phyloP scores from a whole-genome alignment of 2,888 invertebrate species.

The Tanypteryx hageni region DNA sequence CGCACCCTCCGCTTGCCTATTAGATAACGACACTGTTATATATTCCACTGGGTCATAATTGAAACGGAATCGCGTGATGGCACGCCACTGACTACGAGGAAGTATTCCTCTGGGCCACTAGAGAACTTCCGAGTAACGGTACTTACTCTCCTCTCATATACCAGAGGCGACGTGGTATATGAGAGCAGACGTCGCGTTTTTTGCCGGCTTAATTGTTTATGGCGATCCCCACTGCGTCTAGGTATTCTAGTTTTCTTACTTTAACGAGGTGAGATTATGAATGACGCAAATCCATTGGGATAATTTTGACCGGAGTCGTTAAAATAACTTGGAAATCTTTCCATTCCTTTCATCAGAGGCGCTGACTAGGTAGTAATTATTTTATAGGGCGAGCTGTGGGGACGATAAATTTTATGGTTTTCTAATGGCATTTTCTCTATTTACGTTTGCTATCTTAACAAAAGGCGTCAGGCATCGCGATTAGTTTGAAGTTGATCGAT shows the following conservation, averaged over 20 bases:
- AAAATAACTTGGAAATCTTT: background rate
- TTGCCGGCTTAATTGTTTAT: background rate
- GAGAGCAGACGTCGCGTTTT: constrained; percentile 7
- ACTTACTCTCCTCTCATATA: background rate
- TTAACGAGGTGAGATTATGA: background rate
- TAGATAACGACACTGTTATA: background rate
- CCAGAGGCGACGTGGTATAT: no score
- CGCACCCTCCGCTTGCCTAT: background rate
- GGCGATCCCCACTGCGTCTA: background rate
- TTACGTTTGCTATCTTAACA: no score
- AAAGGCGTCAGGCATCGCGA: no score
- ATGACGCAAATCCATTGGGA: constrained; percentile 18
- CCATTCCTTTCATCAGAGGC: background rate
- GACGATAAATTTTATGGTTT: no score
- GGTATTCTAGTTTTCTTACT: background rate
- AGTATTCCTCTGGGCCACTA: background rate
- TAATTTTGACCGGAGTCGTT: constrained; percentile 37
- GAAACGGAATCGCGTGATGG: constrained; percentile 39
- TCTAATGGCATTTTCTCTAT: no score
- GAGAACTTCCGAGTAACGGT: constrained; percentile 52
- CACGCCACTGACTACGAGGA: background rate
- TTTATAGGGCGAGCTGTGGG: background rate
- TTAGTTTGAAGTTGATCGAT: no score
- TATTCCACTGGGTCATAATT: constrained; percentile 26
- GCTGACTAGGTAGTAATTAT: background rate